phyloP scores from a whole-genome alignment of 2,797 vertebrate genomes.

The Pagetopsis macropterus region DNA sequence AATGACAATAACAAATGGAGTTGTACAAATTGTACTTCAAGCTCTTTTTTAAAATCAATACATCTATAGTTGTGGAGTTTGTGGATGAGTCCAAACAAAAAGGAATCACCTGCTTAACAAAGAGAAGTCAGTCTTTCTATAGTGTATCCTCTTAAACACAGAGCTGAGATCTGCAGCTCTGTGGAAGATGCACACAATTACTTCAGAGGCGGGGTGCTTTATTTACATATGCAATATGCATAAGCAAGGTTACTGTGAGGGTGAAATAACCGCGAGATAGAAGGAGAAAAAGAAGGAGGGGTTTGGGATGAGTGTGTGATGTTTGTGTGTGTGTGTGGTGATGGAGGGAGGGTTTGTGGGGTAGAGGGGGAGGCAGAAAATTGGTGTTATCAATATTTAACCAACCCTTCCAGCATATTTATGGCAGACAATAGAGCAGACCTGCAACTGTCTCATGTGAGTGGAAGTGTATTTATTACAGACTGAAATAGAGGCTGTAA shows the following conservation, averaged over 20 bases:
- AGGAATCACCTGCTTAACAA: constrained; percentile 88
- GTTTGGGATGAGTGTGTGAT: constrained; percentile 46
- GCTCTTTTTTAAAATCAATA: constrained; percentile 75
- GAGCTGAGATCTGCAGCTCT: constrained; percentile 84
- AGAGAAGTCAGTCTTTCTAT: constrained; percentile 80
- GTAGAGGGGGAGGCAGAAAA: constrained; percentile 74
- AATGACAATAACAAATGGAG: constrained; percentile 69
- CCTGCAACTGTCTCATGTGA: constrained; percentile 80
- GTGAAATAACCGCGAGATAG: constrained; percentile 80
- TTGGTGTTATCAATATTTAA: constrained; percentile 95
- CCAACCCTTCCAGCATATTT: constrained; percentile 86
- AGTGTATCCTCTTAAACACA: constrained; percentile 51
- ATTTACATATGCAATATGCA: constrained; percentile 89
- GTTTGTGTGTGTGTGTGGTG: constrained; percentile 48
- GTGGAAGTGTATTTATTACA: constrained; percentile 80
- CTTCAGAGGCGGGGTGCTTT: constrained; percentile 88
- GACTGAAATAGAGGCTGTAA: constrained; percentile 70
- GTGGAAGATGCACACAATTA: constrained; percentile 96
- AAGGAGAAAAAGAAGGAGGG: constrained; percentile 71
- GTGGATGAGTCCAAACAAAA: constrained; percentile 48
- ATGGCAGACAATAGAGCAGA: constrained; percentile 83
- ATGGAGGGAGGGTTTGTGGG: constrained; percentile 54
- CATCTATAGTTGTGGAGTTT: constrained; percentile 76
- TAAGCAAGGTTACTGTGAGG: constrained; percentile 90
- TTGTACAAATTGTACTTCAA: constrained; percentile 5